Evolutionary conservation across 2,888 invertebrate genomes (phyloP).

Genomic region (Archips xylosteana): DNA sequence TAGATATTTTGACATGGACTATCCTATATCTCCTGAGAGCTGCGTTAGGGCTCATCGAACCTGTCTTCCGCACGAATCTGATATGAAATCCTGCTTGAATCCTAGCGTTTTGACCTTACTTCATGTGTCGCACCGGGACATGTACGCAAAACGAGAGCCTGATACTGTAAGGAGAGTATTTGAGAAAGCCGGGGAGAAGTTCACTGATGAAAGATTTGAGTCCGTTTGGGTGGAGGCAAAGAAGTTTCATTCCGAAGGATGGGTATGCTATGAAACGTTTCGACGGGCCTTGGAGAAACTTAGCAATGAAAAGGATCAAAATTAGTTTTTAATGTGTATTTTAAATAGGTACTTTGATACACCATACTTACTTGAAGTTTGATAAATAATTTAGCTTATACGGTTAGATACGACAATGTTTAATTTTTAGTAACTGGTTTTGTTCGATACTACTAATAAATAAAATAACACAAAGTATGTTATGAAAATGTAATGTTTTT

Average conservation of each 20-base stretch:
- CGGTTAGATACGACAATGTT: not conserved
- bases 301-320: constrained; percentile 31
- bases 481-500: not conserved
- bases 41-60: constrained; percentile 62
- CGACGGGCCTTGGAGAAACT: constrained; percentile 57
- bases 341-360: not conserved
- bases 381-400: not conserved
- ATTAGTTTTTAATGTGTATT: not conserved
- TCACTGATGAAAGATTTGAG: constrained; percentile 78
- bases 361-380: not conserved
- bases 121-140: constrained; percentile 70
- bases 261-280: constrained; percentile 85
- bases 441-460: not conserved
- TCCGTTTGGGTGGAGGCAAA: constrained; percentile 81
- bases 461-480: not conserved
- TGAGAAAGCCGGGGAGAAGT: constrained; percentile 79
- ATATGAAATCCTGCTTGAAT: constrained; percentile 63
- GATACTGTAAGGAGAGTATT: constrained; percentile 74
- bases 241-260: constrained; percentile 77
- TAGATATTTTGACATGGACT: constrained; percentile 73
- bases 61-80: constrained; percentile 71
- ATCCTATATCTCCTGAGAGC: constrained; percentile 64
- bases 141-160: constrained; percentile 70
- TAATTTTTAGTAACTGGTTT: not conserved
- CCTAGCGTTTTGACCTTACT: constrained; percentile 68